phyloP scores from a whole-genome alignment of 1,140 invertebrate species.

The Planococcus citri region DNA sequence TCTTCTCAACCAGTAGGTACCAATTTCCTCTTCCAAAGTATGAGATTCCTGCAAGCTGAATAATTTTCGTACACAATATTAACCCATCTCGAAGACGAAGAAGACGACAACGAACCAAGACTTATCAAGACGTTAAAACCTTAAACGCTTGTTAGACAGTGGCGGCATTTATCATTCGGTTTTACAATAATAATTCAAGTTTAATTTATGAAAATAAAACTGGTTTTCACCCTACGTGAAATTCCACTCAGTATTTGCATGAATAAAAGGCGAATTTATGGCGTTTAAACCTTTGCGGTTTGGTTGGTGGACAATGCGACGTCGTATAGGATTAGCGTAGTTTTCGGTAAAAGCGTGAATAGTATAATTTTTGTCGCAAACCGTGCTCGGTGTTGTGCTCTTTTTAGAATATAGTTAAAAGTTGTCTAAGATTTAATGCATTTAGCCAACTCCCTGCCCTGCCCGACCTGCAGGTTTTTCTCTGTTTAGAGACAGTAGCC shows the following conservation, averaged over 20 bases:
- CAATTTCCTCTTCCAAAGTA: no score
- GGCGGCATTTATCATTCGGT: neutral
- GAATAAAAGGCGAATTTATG: conserved; percentile 8
- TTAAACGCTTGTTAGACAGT: neutral
- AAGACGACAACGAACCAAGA: no score
- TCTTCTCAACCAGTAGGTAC: no score
- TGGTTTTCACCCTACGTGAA: conserved; percentile 1
- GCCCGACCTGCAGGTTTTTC: no score
- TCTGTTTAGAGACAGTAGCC: no score
- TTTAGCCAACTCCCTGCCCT: no score
- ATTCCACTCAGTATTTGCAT: neutral
- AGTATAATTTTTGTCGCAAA: neutral
- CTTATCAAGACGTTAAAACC: conserved; percentile 7
- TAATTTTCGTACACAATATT: no score
- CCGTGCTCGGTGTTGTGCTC: no score
- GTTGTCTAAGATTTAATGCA: no score
- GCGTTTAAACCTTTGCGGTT: conserved; percentile 2
- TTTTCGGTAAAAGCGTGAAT: neutral
- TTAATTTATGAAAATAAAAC: neutral
- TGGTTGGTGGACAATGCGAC: neutral
- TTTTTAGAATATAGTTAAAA: no score
- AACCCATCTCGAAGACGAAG: no score
- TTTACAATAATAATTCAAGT: neutral
- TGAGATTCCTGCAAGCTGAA: no score
- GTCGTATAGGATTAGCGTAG: neutral